Evolutionary conservation across 2,113 vertebrate species (phyloP).

Genomic region (Lontra canadensis): DNA sequence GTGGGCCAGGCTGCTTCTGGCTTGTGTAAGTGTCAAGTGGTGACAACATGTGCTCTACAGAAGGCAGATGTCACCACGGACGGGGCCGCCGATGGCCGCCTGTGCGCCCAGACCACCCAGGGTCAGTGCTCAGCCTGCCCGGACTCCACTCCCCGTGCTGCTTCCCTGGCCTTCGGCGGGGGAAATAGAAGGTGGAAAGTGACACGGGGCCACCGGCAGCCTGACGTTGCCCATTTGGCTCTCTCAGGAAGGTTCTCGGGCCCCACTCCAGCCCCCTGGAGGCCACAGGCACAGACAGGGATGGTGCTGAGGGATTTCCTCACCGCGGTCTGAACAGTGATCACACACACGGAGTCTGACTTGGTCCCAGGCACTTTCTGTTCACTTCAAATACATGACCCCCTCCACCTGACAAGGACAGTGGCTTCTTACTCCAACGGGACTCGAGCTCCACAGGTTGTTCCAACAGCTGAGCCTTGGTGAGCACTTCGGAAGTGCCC

Average conservation of each 20-base stretch:
- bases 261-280: rapidly evolving
- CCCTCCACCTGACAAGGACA: rapidly evolving
- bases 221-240: rapidly evolving
- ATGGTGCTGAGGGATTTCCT: rapidly evolving
- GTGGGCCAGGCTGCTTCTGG: slow-evolving; percentile 83
- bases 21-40: slow-evolving; percentile 86
- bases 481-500: background rate
- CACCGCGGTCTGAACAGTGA: background rate
- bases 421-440: background rate
- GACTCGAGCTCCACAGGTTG: background rate
- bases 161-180: slow-evolving; percentile 59
- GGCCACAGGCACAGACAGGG: rapidly evolving
- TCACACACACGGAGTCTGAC: rapidly evolving
- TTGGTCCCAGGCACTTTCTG: background rate
- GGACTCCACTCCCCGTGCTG: slow-evolving; percentile 44
- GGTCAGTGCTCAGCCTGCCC: slow-evolving; percentile 65
- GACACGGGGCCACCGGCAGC: background rate
- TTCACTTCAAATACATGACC: background rate
- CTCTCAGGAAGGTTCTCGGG: background rate
- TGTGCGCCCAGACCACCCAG: slow-evolving; percentile 83
- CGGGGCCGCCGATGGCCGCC: slow-evolving; percentile 57
- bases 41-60: slow-evolving; percentile 85
- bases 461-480: background rate
- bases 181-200: slow-evolving; percentile 60
- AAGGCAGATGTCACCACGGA: slow-evolving; percentile 83